A percentile compares a stretch with the other conserved stretches of the same genome.
These are phyloP conservation scores for Oxygymnocypris stewartii DNA, from an alignment of 2,113 vertebrate species.

Conservation along the genomic window DNA sequence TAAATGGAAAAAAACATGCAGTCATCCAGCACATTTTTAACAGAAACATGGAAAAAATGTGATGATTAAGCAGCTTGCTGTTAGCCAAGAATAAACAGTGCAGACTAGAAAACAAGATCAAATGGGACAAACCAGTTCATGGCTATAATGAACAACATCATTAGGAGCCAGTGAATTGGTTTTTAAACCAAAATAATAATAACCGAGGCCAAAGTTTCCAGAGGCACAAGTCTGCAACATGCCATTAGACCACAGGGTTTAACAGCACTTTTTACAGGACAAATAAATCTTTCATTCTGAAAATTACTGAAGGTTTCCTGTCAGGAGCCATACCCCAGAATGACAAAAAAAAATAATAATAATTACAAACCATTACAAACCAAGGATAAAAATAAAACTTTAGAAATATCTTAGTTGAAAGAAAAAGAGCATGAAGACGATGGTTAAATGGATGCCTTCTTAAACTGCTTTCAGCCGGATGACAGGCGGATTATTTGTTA, in stretches of 20 bases:
- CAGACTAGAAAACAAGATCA: background rate
- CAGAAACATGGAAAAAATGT: background rate
- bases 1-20: background rate
- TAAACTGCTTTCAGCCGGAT: background rate
- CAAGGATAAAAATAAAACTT: background rate
- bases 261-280: slow-evolving; percentile 13
- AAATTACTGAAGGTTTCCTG: background rate
- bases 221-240: slow-evolving; percentile 21
- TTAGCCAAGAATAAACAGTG: background rate
- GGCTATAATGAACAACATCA: background rate
- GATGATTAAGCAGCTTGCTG: background rate
- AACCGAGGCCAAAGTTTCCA: slow-evolving; percentile 13
- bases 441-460: background rate
- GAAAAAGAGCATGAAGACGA: background rate
- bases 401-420: background rate
- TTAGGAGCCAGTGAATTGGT: slow-evolving; percentile 14
- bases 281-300: slow-evolving; percentile 24
- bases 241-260: slow-evolving; percentile 14
- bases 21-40: background rate
- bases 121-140: background rate
- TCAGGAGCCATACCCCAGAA: background rate
- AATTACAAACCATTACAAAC: background rate
- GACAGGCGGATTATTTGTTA: background rate
- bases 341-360: background rate
- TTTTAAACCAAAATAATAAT: slow-evolving; percentile 12